Base-by-base conservation (phyloP, 2,113 vertebrate species). In the Antigone vipio region DNA sequence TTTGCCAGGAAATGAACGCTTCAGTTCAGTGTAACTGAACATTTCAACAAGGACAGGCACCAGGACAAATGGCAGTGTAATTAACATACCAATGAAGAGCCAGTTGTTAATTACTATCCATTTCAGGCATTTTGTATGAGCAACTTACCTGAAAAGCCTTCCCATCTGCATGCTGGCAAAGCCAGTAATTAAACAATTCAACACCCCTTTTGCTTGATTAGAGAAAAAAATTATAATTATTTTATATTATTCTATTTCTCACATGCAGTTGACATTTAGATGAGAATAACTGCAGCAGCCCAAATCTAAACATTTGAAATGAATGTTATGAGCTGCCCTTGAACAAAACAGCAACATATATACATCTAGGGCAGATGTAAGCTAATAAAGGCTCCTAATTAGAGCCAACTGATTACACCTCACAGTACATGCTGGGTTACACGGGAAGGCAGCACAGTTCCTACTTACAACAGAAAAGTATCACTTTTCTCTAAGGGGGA, bases 171-270 rank as follows among this genome's bases (percentile, higher is more conserved):
- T 19, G 76, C 95, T 58, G 77, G 79, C 49, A 85, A 93, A 95
- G 88, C 62, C 94, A 79, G 83, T 67, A 93, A 97, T 97, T 96
- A 96, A 98, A 95, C 91, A 93, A 96, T 91, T 97, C 89, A 91
- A 84, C 44, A 74, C 45, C 40, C 85, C 84, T 71, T 55, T 94
- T 91, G 76, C 92, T 95, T 91, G 92, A 97, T 92, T 92, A 85
- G 69, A 91, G 71, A 92, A 92, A 95, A 95, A 94, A 85, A 88
- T 34, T 49, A 50, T 88, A n/a, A 94, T 95, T 91, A 92, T 95
- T 91, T 78, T 80, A 74, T 13, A 91, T 67, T 91, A 94, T 95
- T 88, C 94, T 85, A 52, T 89, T 95, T 96, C 88, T 94, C 94
- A 95, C 82, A 78, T 7, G 47, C 84, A 60, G 42, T 52, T 88